A percentile compares a stretch with the other conserved stretches of the same genome.
phyloP scores from a whole-genome alignment of 37 sponge, comb jelly and placozoan species.

The Spongia lamella region DNA sequence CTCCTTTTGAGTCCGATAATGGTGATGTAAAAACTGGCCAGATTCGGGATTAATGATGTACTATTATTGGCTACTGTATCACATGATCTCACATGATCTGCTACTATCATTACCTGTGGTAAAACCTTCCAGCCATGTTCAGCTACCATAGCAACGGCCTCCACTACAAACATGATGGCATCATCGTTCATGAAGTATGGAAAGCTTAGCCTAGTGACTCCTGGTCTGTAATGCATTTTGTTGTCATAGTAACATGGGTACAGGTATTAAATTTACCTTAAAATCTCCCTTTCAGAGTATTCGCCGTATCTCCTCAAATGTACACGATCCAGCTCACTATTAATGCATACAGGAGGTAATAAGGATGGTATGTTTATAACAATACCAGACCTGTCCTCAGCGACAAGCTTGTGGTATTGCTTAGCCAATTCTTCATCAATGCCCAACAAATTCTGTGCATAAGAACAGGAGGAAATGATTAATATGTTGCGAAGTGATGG shows the following conservation, averaged over 20 bases:
- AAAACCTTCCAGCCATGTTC: conserved; percentile 89
- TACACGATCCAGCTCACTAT: conserved; percentile 59
- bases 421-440: conserved; percentile 63
- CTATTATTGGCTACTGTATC: not conserved
- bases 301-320: conserved; percentile 71
- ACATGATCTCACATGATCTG: not conserved
- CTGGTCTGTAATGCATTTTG: conserved; percentile 60
- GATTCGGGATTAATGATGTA: conserved; percentile 68
- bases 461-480: not conserved
- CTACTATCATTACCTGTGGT: conserved; percentile 51
- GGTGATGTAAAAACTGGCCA: conserved; percentile 65
- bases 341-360: not conserved
- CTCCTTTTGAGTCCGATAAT: conserved; percentile 39
- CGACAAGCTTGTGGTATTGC: conserved; percentile 50
- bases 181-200: conserved; percentile 78
- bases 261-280: conserved; percentile 37
- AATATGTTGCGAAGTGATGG: not conserved
- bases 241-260: conserved; percentile 1
- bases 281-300: conserved; percentile 76
- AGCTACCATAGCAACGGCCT: conserved; percentile 83
- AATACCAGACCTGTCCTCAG: conserved; percentile 70
- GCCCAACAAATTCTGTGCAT: conserved; percentile 65
- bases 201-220: conserved; percentile 71
- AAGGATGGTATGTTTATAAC: not conserved
- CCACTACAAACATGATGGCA: conserved; percentile 60